phyloP scores from a whole-genome alignment of 2,797 vertebrate species.

The Tympanoctomys barrerae region DNA sequence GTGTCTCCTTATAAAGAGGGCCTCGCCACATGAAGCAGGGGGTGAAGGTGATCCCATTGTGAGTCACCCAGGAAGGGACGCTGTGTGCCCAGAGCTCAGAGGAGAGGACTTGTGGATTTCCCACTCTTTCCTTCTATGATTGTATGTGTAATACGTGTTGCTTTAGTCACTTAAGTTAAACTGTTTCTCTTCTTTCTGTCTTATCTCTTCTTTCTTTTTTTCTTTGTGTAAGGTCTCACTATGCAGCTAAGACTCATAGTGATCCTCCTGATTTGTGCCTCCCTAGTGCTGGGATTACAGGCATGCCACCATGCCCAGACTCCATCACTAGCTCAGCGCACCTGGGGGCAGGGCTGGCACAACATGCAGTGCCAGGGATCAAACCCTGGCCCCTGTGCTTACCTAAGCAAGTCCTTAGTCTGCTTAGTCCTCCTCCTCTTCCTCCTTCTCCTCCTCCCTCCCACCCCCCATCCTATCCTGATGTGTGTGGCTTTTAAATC shows the following conservation, averaged over 20 bases:
- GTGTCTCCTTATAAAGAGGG: conserved; percentile 81
- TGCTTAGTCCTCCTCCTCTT: too few species aligned
- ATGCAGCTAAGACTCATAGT: too few species aligned
- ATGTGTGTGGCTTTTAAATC: conserved; percentile 60
- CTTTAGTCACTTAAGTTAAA: conserved; percentile 83
- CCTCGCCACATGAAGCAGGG: conserved; percentile 80
- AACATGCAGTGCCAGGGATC: too few species aligned
- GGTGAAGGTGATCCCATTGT: conserved; percentile 83
- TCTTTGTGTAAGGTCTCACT: too few species aligned
- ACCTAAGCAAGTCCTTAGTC: too few species aligned
- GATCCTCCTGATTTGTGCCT: too few species aligned
- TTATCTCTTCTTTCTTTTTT: conserved; percentile 61
- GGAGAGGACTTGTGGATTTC: conserved; percentile 84
- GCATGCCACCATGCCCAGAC: too few species aligned
- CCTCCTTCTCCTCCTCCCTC: too few species aligned
- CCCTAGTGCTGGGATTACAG: too few species aligned
- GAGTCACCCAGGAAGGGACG: conserved; percentile 83
- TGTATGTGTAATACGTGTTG: conserved; percentile 80
- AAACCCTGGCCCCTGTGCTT: too few species aligned
- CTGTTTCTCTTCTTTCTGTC: conserved; percentile 83
- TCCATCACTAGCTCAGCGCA: too few species aligned
- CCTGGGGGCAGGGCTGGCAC: too few species aligned
- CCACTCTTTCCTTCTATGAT: conserved; percentile 83
- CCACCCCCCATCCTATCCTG: conserved; percentile 32
- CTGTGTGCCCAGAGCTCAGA: conserved; percentile 75